Evolutionary conservation across 2,797 vertebrate genomes (phyloP), one percentile per base, ranked within the genome.

Genomic region (Buceros bicornis): DNA sequence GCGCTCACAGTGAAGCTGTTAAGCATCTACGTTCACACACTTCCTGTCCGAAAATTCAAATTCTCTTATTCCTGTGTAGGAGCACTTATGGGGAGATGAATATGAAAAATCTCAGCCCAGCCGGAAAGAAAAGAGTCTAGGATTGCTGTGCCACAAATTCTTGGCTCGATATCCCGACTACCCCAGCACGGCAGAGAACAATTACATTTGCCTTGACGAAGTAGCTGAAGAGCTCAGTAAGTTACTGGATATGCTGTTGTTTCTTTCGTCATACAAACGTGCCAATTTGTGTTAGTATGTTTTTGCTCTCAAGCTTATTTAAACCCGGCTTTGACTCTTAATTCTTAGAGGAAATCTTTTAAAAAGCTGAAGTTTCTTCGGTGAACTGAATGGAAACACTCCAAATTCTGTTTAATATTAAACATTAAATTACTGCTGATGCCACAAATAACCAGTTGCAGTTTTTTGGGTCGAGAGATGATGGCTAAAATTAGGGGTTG

Each of bases 81-180:
- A 99, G 66, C 94, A 97, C 82, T 98, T 99, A 78, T 96, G 97
- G 22, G 99, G 98, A 86, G 99, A 99, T 10, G 99, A 99, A 89
- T 98, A 98, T 2, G 99, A 99, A 93, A 99, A 98, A 93, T 97
- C 98, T 42, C 98, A 99, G 96, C 99, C 98, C 11, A 99, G 99
- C 96, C 98, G 99, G 73, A 99, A 99, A 96, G 99, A 99, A 93
- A 99, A 99, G 96, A 99, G 99, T 90, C 98, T 99, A 12, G 99
- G 99, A 50, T 97, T 99, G 64, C 98, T 99, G 31, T 99, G 99
- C 92, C 99, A 99, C 83, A 99, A 99, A 78, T 99, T 99, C 94
- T 97, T 99, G 50, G 99, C 99, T 56, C 98, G 99, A 6, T 99
- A 99, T 80, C 99, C 99, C 19, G 98, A 99, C 82, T 98, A 98